Evolutionary conservation across 2,888 invertebrate genomes (phyloP).

Genomic region (Lithophane socia): DNA sequence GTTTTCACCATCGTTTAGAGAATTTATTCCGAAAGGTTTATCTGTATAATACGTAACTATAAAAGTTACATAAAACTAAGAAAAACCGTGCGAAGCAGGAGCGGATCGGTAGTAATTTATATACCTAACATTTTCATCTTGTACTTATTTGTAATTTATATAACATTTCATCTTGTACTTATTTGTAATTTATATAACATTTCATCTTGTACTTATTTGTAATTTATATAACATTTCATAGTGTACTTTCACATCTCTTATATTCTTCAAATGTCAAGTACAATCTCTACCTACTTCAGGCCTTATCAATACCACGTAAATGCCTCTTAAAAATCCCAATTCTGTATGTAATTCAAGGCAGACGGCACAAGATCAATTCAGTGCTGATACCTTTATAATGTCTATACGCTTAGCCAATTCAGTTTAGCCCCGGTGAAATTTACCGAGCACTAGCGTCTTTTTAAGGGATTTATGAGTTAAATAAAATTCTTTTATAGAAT

Average conservation of each 20-base stretch:
- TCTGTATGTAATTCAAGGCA: slow-evolving; percentile 17
- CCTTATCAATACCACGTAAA: neutral
- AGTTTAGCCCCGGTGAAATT: slow-evolving; percentile 4
- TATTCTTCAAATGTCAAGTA: neutral
- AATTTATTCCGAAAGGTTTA: too few species aligned
- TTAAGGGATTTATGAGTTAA: slow-evolving; percentile 10
- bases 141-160: too few species aligned
- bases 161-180: too few species aligned
- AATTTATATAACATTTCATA: too few species aligned
- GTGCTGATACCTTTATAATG: slow-evolving; percentile 8
- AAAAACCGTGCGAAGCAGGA: too few species aligned
- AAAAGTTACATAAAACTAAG: too few species aligned
- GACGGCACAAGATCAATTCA: slow-evolving; percentile 12
- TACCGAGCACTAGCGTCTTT: slow-evolving; percentile 2
- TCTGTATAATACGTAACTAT: too few species aligned
- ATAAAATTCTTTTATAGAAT: slow-evolving; percentile 24
- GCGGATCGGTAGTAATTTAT: too few species aligned
- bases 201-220: too few species aligned
- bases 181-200: too few species aligned
- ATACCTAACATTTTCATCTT: too few species aligned
- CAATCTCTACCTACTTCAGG: neutral
- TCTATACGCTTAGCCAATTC: slow-evolving; percentile 19
- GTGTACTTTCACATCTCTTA: neutral
- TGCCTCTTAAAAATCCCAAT: neutral
- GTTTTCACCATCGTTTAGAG: too few species aligned